Evolutionary conservation across 2,888 invertebrate species (phyloP), one percentile per base, ranked within the genome.

Genomic region (Phortica okadai): DNA sequence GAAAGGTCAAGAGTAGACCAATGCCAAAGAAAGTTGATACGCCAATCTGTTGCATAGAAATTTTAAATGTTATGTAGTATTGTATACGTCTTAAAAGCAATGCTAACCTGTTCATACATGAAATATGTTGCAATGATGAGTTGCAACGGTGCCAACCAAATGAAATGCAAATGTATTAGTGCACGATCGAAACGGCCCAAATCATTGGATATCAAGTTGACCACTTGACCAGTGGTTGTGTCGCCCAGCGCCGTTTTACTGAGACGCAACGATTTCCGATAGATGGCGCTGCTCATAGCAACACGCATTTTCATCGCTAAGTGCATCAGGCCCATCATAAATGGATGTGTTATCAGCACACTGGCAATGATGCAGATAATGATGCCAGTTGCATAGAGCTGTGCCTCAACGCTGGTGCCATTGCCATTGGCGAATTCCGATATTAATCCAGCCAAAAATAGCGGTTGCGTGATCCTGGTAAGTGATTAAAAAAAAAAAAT

Each of bases 141-240:
- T 84, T 97, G 96, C 14, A 97, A 88, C 0, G 98, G 97, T 0
- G 96, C 97, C 76, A 98, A 94, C 97, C 98, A 97, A 67, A 98
- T 92, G 90, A 96, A 98, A 91, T 98, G 98, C n/a, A 97, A 92
- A 89, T 98, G 96, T 82, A 97, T 94, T 79, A 97, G 94, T n/a
- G 96, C 96, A 59, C 90, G 84, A 82, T 91, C 91, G 56, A 91
- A 85, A 25, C 91, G 90, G 86, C 96, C 97, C 80, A 99, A 98
- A 91, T 99, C 99, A 90, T 99, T 99, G 1, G 98, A 98, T 78
- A 99, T 93, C 16, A 99, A 93, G 92, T 99, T 98, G 45, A 98
- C 97, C 81, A 95, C 93, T 90, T 95, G 94, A 0, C 95, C 95
- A 7, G 93, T 92, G 0, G 97, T 96, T 3, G 96, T 96, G 87